phyloP scores from a whole-genome alignment of 2,888 invertebrate genomes.

The Aproaerema taeniolella region DNA sequence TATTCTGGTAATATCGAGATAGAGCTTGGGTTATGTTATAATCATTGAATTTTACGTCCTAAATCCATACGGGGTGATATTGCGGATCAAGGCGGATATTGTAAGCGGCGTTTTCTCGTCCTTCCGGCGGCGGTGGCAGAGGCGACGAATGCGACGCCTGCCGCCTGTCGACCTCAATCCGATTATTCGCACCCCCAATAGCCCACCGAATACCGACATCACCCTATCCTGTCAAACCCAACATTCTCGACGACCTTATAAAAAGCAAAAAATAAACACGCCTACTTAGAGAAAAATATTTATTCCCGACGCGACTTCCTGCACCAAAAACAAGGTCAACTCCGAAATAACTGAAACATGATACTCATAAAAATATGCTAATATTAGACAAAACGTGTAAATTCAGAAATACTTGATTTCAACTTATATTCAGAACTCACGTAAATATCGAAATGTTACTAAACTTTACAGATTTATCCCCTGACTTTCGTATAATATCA shows the following conservation, averaged over 20 bases:
- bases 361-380: too few relatives aligned
- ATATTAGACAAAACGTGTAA: constrained; percentile 5
- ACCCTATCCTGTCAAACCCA: constrained; percentile 33
- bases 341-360: constrained; percentile 5
- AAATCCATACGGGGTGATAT: constrained; percentile 44
- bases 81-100: constrained; percentile 51
- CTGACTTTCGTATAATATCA: constrained; percentile 3
- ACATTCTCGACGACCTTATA: too few relatives aligned
- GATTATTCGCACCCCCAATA: constrained; percentile 36
- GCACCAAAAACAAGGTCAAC: constrained; percentile 6
- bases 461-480: constrained; percentile 11
- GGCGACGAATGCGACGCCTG: constrained; percentile 9
- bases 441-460: constrained; percentile 10
- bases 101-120: constrained; percentile 33
- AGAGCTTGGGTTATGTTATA: constrained; percentile 29
- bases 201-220: constrained; percentile 30
- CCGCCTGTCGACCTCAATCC: constrained; percentile 28
- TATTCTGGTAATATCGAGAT: constrained; percentile 14
- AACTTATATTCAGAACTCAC: constrained; percentile 10
- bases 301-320: constrained; percentile 1
- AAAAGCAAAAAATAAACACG: constrained; percentile 17
- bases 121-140: constrained; percentile 25
- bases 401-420: constrained; percentile 6
- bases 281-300: constrained; percentile 5
- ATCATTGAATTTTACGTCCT: constrained; percentile 50